Percentiles rank a stretch among this genome's conserved stretches.
Evolutionary conservation across 2,113 vertebrate species (phyloP).

Genomic region (Cavia aperea): DNA sequence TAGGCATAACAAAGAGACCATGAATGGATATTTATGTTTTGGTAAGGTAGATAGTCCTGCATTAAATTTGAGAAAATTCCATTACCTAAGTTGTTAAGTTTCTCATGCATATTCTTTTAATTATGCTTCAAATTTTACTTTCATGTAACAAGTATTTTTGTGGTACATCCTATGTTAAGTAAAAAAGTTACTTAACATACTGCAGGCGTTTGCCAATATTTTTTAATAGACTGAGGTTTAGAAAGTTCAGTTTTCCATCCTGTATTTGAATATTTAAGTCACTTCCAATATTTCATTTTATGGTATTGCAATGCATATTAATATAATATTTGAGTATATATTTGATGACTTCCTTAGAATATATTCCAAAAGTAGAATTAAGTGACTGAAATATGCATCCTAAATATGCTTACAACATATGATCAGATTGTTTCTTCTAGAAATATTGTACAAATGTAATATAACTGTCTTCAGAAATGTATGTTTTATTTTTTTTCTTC

Average conservation of each 20-base stretch:
- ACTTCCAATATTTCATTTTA: not conserved
- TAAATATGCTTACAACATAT: not conserved
- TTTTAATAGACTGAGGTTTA: not conserved
- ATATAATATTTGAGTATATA: not conserved
- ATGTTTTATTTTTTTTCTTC: not conserved
- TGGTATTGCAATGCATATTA: not conserved
- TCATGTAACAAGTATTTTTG: not conserved
- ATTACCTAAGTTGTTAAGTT: not conserved
- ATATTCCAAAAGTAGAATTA: slow-evolving; percentile 9
- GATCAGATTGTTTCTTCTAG: not conserved
- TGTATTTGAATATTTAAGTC: not conserved
- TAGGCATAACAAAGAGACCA: not conserved
- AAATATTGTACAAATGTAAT: not conserved
- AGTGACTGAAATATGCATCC: not conserved
- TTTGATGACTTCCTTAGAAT: not conserved
- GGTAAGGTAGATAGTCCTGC: not conserved
- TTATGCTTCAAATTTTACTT: not conserved
- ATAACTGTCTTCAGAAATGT: not conserved
- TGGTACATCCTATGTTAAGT: not conserved
- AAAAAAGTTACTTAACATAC: not conserved
- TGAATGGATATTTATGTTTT: not conserved
- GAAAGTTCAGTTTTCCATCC: not conserved
- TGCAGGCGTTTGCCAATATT: not conserved
- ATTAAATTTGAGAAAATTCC: not conserved
- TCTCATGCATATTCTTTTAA: not conserved